Evolutionary conservation across 2,797 vertebrate genomes (phyloP).

Genomic region (Enteromius thamalakanensis): DNA sequence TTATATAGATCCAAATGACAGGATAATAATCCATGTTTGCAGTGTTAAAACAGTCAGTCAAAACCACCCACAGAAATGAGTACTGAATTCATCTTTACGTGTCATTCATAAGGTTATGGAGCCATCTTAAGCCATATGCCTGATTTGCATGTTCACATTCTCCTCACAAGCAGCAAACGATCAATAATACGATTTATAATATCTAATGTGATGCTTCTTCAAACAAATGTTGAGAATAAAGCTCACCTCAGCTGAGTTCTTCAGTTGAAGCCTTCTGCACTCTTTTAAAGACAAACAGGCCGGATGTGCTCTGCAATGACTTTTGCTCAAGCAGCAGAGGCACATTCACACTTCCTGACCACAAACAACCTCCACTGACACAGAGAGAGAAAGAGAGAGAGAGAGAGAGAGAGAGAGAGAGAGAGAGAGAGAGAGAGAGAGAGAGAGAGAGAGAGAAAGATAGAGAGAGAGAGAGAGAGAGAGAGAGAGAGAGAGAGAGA

Average conservation of each 20-base stretch:
- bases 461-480: no score
- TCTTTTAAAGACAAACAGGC: conserved; percentile 23
- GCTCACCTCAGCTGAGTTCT: conserved; percentile 47
- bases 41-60: neutral
- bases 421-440: no score
- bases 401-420: conserved; percentile 7
- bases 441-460: conserved; percentile 1
- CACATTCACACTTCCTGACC: conserved; percentile 75
- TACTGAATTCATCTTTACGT: neutral
- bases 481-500: conserved; percentile 2
- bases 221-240: conserved; percentile 3
- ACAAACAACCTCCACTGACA: conserved; percentile 59
- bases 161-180: neutral
- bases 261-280: conserved; percentile 31
- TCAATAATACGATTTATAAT: neutral
- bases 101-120: neutral
- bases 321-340: conserved; percentile 63
- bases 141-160: neutral
- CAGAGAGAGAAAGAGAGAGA: conserved; percentile 6
- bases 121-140: neutral
- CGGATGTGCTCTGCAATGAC: conserved; percentile 64
- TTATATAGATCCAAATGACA: neutral
- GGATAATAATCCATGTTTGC: neutral
- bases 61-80: conserved; percentile 14
- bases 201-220: neutral